Evolutionary conservation across 2,888 invertebrate genomes (phyloP), one percentile per base, ranked within the genome.

Genomic region (Drosophila anceps): DNA sequence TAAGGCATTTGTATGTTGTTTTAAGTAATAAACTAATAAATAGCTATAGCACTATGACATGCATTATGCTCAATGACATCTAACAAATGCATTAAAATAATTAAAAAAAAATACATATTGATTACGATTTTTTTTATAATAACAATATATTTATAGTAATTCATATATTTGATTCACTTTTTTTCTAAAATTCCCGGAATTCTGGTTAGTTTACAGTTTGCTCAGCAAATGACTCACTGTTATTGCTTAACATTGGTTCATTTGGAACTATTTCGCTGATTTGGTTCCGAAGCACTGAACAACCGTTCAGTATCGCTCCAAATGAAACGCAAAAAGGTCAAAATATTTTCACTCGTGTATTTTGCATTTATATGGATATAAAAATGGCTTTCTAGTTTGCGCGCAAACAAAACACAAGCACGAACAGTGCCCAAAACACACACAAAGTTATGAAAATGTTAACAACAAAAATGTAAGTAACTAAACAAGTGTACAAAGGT

Each of bases 321-420:
- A 91, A 92, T 92, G 93, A 91, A 90, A 92, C 89, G 90, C 81
- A 92, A 92, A 89, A 90, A 91, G 85, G 72, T 83, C 75, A 77
- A 90, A 86, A 73, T 89, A 84, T 88, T 86, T 64, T 81, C 74
- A 73, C 58, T 73, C 73, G 84, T 81, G 76, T 84, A 84, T 91
- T 76, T 79, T 79, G 91, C 90, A 90, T 91, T 92, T 91, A 91
- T 92, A 81, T 91, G 86, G 93, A 94, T 94, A 93, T 94, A 94
- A 95, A 94, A 94, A 96, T 96, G 96, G 95, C 94, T 95, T 94
- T 95, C 94, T 97, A 96, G 95, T 95, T 74, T 88, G 84, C 85
- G 83, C 89, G 80, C 74, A 84, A 89, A 87, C 91, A 85, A 91
- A 80, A 81, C 82, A 84, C 27, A 66, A 54, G 92, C 92, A 92